Conservation (phyloP, 1,140 invertebrate genomes). For the Drosophila lacteicornis region DNA sequence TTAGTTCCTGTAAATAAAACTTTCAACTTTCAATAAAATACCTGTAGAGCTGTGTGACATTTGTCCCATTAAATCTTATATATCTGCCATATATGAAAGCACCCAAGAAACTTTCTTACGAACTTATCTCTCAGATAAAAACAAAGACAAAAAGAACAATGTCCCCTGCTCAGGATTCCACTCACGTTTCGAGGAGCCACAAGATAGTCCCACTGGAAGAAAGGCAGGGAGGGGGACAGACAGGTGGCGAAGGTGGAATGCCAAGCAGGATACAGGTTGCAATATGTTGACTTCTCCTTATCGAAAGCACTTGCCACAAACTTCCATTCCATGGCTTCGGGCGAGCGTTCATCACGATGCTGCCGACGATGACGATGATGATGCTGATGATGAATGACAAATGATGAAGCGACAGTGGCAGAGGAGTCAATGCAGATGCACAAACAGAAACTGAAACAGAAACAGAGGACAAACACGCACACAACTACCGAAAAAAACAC, state of each 20-base stretch:
- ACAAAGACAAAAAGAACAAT: background rate
- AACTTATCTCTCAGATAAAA: constrained; percentile 6
- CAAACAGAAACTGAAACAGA: constrained; percentile 23
- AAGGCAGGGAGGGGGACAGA: background rate
- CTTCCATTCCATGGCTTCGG: constrained; percentile 6
- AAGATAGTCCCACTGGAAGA: constrained; percentile 3
- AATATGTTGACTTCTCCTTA: constrained; percentile 15
- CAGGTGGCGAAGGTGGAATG: constrained; percentile 9
- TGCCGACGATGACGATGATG: background rate
- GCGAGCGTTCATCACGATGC: background rate
- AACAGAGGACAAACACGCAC: constrained; percentile 12
- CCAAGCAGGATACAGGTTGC: background rate
- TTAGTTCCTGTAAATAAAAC: no score
- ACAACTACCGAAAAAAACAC: background rate
- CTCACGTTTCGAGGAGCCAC: constrained; percentile 6
- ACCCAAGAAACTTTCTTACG: background rate
- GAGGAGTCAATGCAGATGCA: constrained; percentile 30
- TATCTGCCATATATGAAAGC: background rate
- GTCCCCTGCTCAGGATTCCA: background rate
- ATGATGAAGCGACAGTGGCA: constrained; percentile 4
- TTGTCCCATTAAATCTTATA: background rate
- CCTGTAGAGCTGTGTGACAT: background rate
- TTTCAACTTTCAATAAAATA: background rate
- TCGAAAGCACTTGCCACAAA: constrained; percentile 3
- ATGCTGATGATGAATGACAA: constrained; percentile 27